These are phyloP conservation scores for Monopterus albus DNA, from an alignment of 2,113 vertebrate species.

Conservation along the genomic window DNA sequence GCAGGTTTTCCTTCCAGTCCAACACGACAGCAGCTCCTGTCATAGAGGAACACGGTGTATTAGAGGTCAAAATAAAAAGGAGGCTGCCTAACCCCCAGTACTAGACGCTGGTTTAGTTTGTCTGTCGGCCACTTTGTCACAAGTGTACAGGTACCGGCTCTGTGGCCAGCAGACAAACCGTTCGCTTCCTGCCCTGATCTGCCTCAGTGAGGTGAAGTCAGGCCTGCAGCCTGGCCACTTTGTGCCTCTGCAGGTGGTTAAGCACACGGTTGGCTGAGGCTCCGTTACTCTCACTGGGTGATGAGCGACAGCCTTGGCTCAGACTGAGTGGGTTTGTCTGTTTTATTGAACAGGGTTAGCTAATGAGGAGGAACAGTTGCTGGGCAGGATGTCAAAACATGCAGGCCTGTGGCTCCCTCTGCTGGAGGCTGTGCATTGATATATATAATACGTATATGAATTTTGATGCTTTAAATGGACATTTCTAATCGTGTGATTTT, in stretches of 20 bases:
- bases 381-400: slow-evolving; percentile 57
- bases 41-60: not conserved
- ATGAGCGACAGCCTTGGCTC: slow-evolving; percentile 38
- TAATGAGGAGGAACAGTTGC: slow-evolving; percentile 57
- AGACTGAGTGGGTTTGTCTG: slow-evolving; percentile 36
- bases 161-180: not conserved
- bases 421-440: slow-evolving; percentile 61
- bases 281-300: slow-evolving; percentile 24
- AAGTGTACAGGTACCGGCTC: not conserved
- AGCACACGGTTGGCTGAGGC: slow-evolving; percentile 40
- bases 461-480: slow-evolving; percentile 22
- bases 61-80: not conserved
- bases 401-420: slow-evolving; percentile 52
- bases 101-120: not conserved
- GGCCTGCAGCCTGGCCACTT: slow-evolving; percentile 19
- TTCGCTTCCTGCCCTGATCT: slow-evolving; percentile 3
- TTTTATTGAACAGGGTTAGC: slow-evolving; percentile 38
- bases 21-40: slow-evolving; percentile 2
- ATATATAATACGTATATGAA: too few relatives aligned
- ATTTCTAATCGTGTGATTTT: too few relatives aligned
- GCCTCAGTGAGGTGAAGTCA: slow-evolving; percentile 27
- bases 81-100: not conserved
- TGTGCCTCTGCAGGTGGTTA: not conserved
- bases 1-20: slow-evolving; percentile 9
- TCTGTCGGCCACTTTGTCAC: not conserved